Percentiles rank a stretch among this genome's conserved stretches.
These are phyloP conservation scores for Zonotrichia leucophrys DNA, from an alignment of 2,113 vertebrate genomes.

Conservation along the genomic window DNA sequence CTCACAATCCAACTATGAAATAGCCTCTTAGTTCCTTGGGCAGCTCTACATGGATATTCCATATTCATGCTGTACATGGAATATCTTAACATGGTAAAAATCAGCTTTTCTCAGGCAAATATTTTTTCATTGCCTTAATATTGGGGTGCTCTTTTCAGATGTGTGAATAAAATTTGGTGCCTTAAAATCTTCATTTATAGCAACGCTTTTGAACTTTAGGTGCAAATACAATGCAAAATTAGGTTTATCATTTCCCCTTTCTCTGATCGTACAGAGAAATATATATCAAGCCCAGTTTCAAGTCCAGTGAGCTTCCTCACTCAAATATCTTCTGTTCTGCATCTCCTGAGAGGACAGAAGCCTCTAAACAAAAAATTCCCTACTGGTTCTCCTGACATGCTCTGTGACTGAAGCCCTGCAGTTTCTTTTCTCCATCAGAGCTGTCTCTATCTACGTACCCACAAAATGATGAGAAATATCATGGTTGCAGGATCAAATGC, in stretches of 20 bases:
- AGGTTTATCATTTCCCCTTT: not conserved
- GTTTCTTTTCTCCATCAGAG: not conserved
- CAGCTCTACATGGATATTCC: not conserved
- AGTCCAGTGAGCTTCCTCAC: not conserved
- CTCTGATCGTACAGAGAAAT: not conserved
- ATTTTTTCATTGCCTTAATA: not conserved
- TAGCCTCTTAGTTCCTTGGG: not conserved
- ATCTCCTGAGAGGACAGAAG: not conserved
- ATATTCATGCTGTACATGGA: not conserved
- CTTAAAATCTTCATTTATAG: not conserved
- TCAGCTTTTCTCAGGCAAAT: not conserved
- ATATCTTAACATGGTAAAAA: not conserved
- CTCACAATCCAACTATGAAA: not conserved
- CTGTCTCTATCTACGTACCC: not conserved
- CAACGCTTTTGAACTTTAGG: not conserved
- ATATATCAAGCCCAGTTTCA: not conserved
- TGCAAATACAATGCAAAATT: not conserved
- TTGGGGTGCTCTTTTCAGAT: not conserved
- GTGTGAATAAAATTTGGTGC: not conserved
- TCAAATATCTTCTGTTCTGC: not conserved
- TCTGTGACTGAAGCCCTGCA: not conserved
- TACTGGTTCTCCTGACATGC: not conserved
- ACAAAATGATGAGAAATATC: not conserved
- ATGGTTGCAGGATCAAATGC: not conserved
- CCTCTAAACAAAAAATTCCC: not conserved